Base-by-base conservation (phyloP, 1,140 invertebrate genomes). In the Anastrepha ludens region DNA sequence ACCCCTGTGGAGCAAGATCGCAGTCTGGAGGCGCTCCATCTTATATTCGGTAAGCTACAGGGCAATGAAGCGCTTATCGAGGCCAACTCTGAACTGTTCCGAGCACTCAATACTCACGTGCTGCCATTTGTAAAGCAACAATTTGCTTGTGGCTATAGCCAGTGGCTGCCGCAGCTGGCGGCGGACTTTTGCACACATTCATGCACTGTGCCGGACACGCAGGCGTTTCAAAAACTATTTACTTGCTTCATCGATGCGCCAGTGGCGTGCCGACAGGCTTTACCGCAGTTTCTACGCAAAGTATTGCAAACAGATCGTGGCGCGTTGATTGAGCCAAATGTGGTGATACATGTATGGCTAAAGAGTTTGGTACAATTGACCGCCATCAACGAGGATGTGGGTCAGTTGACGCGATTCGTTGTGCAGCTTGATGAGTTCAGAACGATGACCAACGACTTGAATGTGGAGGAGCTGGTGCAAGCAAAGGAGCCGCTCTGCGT, bases 331-430 rank as follows among this genome's bases (percentile, higher is more conserved):
- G 87, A 88, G 47, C 13, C 70, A 17, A 60, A 89, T 3, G 87
- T 89, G 0, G 87, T 93, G 7, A 88, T 93, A 0, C 90, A 92
- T 65, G 89, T 93, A 1, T 93, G 92, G 92, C 86, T 93, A 0
- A 92, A 90, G 67, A 92, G 91, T 2, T 13, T 92, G 39, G 91
- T 93, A 2, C 88, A 91, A 4, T 81, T 93, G 7, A 90, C 88
- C 8, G 88, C 91, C 3, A 89, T 90, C 55, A 89, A 93, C 50
- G 90, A 91, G 44, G 67, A 89, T 4, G 90, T 93, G 0, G 0
- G 89, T 0, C 88, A 89, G 0, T 85, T 93, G 0, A 90, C 88
- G 3, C 87, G 86, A 0, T 85, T 89, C 62, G 87, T 93, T 1
- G n/a, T 70, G 3, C 87, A 89, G 55, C 78, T 93, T 74, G 78